Evolutionary conservation across 2,888 invertebrate genomes (phyloP), one percentile per base, ranked within the genome.

Genomic region (Cheilosia pagana): DNA sequence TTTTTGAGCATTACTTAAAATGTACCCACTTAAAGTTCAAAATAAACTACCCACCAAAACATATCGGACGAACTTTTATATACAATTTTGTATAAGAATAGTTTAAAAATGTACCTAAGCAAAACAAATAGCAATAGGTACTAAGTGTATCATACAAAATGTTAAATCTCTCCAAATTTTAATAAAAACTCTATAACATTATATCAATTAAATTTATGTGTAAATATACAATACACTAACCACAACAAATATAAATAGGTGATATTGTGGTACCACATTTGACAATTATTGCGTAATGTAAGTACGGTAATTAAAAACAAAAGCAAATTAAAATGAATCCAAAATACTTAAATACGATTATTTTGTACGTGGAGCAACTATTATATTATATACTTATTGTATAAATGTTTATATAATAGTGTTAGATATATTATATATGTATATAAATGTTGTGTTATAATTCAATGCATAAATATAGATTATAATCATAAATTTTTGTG

Each of bases 1-100:
- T 31, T 25, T 48, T 48, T 19, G 48, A 45, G 21, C 8, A 7
- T 28, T 45, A 31, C 16, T n/a, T 19, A 45, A 50, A 55, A 35
- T 28, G 28, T 28, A 28, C 35, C 14, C 3, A 60, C 31, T 21
- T 28, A 52, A 53, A 45, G 74, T 74, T 63, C 55, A 74, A 63
- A 74, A 35, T 23, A 16, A 48, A 57, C 43, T 39, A 57, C 74
- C 74, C 74, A 74, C 74, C 74, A 63, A 74, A 57, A 63, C 74
- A 74, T 74, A 74, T 74, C 74, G 53, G 25, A 74, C 55, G 48
- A 19, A 60, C 28, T 39, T 41, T 10, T 53, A 21, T 31, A 55
- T 55, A 63, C 63, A 43, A 67, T 21, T 57, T 41, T 53, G 57
- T 65, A 31, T 48, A 10, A 48, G 16, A 31, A 4, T 43, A 23